Evolutionary conservation across 64 coral and sea anemone genomes (phyloP).

Genomic region (Catalaphyllia jardinei): DNA sequence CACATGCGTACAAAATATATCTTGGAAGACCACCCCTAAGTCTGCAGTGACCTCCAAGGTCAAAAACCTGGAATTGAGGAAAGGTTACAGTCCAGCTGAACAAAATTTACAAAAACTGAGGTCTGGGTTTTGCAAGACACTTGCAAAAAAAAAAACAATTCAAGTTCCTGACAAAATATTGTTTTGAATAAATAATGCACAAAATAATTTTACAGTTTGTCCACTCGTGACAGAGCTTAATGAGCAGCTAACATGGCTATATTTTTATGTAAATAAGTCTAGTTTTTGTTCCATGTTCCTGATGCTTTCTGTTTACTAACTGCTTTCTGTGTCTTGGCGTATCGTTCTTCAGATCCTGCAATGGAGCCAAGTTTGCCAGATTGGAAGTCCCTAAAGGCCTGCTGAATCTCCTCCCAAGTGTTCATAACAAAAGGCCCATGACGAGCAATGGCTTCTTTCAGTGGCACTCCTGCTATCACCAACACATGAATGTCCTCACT

Average conservation of each 20-base stretch:
- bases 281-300: conserved; percentile 83
- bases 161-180: no score
- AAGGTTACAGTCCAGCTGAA: no score
- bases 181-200: no score
- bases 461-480: conserved; percentile 85
- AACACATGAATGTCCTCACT: conserved; percentile 88
- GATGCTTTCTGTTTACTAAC: conserved; percentile 75
- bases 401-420: conserved; percentile 91
- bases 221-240: no score
- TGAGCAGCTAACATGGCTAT: neutral
- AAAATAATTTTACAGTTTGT: no score
- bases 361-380: conserved; percentile 89
- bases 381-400: conserved; percentile 77
- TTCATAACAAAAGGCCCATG: conserved; percentile 99
- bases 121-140: no score
- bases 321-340: conserved; percentile 85
- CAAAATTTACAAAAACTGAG: no score
- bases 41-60: no score
- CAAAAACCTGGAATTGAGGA: no score
- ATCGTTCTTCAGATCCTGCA: conserved; percentile 84
- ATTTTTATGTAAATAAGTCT: neutral
- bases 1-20: no score
- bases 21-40: no score
- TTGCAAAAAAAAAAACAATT: no score
- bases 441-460: conserved; percentile 85